These are phyloP conservation scores for Stichopus horrens DNA, from an alignment of 53 echinoderm and acorn worm genomes.

Conservation along the genomic window DNA sequence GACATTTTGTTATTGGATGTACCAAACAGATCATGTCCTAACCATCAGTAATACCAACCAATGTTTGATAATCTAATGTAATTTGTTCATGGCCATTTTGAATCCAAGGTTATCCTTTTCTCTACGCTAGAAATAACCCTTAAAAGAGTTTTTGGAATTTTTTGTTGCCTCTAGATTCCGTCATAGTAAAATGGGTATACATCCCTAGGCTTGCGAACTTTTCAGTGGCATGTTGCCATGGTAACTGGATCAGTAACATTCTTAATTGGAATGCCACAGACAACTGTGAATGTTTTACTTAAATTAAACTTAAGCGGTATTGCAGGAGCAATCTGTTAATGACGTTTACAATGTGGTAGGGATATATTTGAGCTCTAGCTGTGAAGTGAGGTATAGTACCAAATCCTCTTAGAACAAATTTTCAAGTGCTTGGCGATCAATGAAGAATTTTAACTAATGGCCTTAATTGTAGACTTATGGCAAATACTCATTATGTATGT, in stretches of 20 bases:
- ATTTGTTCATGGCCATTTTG: background rate
- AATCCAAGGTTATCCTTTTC: background rate
- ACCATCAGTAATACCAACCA: background rate
- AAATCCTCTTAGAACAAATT: too few relatives aligned
- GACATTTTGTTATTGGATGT: background rate
- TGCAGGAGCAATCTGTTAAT: background rate
- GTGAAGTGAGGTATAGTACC: too few relatives aligned
- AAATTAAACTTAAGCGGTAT: background rate
- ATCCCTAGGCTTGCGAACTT: conserved; percentile 3
- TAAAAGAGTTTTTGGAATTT: background rate
- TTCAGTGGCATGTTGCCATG: conserved; percentile 28
- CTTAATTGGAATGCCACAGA: conserved; percentile 41
- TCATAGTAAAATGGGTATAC: background rate
- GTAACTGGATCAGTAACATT: background rate
- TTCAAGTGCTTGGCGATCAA: too few relatives aligned
- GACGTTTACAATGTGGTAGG: background rate
- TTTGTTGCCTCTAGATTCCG: background rate
- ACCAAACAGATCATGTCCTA: background rate
- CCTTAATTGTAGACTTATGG: too few relatives aligned
- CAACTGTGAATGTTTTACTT: conserved; percentile 12
- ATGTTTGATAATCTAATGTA: background rate
- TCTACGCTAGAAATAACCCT: background rate
- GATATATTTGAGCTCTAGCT: background rate
- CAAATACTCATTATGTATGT: too few relatives aligned
- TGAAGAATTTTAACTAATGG: too few relatives aligned